Conservation (phyloP, 2,797 vertebrate genomes). For the Bovichtus variegatus region DNA sequence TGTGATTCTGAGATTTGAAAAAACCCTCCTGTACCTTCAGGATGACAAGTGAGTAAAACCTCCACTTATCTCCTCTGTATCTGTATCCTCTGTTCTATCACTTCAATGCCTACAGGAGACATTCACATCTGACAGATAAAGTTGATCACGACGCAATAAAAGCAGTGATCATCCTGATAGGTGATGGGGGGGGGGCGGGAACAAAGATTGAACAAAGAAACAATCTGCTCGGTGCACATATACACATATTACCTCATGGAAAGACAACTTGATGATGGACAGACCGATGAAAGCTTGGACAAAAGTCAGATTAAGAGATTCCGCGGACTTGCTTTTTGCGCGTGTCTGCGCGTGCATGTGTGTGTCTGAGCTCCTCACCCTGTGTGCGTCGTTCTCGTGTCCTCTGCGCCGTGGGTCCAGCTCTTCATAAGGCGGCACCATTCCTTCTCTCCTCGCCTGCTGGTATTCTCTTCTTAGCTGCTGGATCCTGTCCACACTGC, state of each 20-base stretch:
- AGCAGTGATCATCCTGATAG: slow-evolving; percentile 33
- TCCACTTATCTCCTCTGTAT: slow-evolving; percentile 52
- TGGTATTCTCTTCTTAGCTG: slow-evolving; percentile 94
- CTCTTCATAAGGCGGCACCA: slow-evolving; percentile 90
- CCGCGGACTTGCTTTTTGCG: neutral
- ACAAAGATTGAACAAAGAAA: too few species aligned
- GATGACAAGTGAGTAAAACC: slow-evolving; percentile 48
- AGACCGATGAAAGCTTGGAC: neutral
- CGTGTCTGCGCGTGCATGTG: neutral
- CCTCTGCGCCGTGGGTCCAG: slow-evolving; percentile 84
- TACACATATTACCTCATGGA: neutral
- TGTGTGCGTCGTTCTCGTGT: slow-evolving; percentile 85
- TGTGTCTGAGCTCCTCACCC: slow-evolving; percentile 83
- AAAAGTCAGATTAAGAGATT: neutral
- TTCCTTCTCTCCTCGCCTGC: slow-evolving; percentile 91
- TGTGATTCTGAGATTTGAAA: slow-evolving; percentile 44
- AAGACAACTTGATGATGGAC: neutral
- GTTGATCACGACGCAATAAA: slow-evolving; percentile 43
- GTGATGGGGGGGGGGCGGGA: slow-evolving; percentile 12
- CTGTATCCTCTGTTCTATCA: slow-evolving; percentile 49
- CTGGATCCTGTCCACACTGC: slow-evolving; percentile 93
- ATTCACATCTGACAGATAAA: slow-evolving; percentile 50
- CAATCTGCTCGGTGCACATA: neutral
- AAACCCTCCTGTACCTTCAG: slow-evolving; percentile 44
- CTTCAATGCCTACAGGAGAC: slow-evolving; percentile 54